A percentile compares a stretch with the other conserved stretches of the same genome.
Conservation (phyloP, 2,797 vertebrate genomes). For the Falco biarmicus region DNA sequence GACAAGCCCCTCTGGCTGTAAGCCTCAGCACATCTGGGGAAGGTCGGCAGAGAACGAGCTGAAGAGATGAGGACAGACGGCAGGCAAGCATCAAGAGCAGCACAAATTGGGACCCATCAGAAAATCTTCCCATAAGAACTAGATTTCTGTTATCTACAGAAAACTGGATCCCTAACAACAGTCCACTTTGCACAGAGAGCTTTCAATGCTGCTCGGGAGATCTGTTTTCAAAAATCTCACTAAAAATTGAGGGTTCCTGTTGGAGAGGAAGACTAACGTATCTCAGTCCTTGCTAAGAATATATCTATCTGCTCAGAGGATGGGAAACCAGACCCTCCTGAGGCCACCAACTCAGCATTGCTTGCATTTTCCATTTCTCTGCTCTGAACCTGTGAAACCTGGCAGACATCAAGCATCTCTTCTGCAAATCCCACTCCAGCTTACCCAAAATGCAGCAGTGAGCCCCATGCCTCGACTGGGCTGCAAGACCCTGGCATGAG, state of each 20-base stretch:
- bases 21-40: neutral
- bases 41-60: fast-evolving
- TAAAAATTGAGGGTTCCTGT: neutral
- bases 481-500: neutral
- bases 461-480: fast-evolving
- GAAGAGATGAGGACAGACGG: neutral
- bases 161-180: neutral
- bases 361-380: neutral
- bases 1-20: neutral
- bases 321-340: neutral
- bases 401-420: neutral
- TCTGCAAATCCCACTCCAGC: neutral
- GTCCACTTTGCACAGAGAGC: neutral
- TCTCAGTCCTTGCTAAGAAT: neutral
- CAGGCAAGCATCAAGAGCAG: neutral
- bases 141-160: neutral
- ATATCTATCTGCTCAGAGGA: neutral
- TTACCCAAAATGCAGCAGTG: neutral
- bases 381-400: neutral
- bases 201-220: neutral
- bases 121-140: neutral
- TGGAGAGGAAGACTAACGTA: neutral
- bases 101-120: neutral
- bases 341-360: neutral
- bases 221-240: neutral